phyloP scores from a whole-genome alignment of 2,888 invertebrate genomes.

The Pyrocoelia pectoralis region DNA sequence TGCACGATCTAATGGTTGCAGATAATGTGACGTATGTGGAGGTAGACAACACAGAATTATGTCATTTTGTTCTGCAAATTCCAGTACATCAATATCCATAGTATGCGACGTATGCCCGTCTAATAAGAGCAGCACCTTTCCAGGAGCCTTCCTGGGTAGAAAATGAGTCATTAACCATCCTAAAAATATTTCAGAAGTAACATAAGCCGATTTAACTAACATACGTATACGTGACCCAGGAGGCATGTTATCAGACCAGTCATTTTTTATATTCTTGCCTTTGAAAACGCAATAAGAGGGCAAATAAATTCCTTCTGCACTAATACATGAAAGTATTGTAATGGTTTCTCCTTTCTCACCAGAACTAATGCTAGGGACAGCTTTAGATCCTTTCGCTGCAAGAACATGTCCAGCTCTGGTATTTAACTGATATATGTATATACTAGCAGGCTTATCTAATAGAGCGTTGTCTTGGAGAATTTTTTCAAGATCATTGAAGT shows the following conservation, averaged over 20 bases:
- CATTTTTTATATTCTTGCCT: not conserved
- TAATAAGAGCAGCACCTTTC: not conserved
- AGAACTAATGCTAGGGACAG: not conserved
- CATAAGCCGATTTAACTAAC: not conserved
- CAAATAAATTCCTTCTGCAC: not conserved
- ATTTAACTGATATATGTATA: not conserved
- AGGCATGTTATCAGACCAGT: not conserved
- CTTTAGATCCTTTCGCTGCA: not conserved
- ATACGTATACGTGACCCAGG: not conserved
- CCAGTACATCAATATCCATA: not conserved
- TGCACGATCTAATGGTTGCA: not conserved
- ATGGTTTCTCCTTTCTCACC: slow-evolving; percentile 1
- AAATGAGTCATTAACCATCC: not conserved
- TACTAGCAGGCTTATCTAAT: too few species aligned
- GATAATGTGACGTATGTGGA: not conserved
- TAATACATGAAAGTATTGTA: not conserved
- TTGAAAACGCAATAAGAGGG: not conserved
- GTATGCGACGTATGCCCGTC: not conserved
- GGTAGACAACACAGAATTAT: not conserved
- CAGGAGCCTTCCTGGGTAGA: not conserved
- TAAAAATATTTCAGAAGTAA: not conserved
- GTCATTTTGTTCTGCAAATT: not conserved
- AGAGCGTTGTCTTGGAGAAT: not conserved
- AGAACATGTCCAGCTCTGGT: not conserved
- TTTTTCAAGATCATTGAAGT: not conserved